Base-by-base conservation (phyloP, 2,797 vertebrate species). In the Cyclopterus lumpus region DNA sequence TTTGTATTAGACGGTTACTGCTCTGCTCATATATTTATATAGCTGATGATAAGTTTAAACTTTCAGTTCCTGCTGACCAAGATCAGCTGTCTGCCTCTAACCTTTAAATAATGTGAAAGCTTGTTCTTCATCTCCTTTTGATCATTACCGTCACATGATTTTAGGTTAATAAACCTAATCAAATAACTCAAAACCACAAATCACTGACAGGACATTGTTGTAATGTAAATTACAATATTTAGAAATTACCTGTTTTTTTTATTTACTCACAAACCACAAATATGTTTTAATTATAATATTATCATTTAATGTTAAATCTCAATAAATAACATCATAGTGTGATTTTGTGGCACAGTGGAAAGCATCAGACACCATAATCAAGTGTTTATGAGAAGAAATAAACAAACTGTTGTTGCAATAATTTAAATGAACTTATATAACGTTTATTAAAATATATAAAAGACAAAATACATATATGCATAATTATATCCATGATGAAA, bases 391-490 rank as follows among this genome's bases (percentile, higher is more conserved):
- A 77, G 38, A 46, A 73, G 26, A 73, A 88, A 80, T 30, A 85
- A 79, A 80, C 36, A 72, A 71, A 51, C 26, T 2, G 26, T 54
- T 36, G 12, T 48, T 53, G 69, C 71, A 80, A 72, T 55, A 59
- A 71, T 79, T 81, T 84, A 77, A 91, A 90, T 91, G 82, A 89
- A 91, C 82, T 91, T 91, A 92, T 91, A 92, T 92, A 90, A 87
- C 4, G 90, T 95, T 96, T 95, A 96, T 95, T 96, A 93, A 95
- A 94, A 95, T 94, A 94, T 94, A 94, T 93, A 94, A 92, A 94
- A 92, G 86, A 93, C 88, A 92, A 92, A 90, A 88, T 89, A 92
- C 88, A 93, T 90, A 92, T 92, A 93, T 94, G 92, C 92, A 95
- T 94, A 93, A 90, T 92, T 93, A 93, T 86, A 93, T 91, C 79